A percentile compares a stretch with the other conserved stretches of the same genome.
phyloP scores from a whole-genome alignment of 2,113 vertebrate genomes.

The Siphamia tubifer region DNA sequence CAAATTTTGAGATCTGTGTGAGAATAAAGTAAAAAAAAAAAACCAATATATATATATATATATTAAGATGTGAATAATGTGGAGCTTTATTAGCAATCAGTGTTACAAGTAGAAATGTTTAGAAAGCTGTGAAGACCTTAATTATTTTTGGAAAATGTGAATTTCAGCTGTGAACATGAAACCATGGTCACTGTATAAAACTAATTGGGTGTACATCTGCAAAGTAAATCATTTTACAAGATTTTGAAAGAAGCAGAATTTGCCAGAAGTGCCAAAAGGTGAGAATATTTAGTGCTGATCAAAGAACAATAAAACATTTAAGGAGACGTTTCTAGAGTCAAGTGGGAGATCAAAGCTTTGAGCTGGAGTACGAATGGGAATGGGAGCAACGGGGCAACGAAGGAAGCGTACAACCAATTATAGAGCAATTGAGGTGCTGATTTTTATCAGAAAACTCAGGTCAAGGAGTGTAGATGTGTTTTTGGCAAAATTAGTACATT shows the following conservation, averaged over 20 bases:
- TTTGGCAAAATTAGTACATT: background rate
- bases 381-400: background rate
- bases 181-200: background rate
- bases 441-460: background rate
- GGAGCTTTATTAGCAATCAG: no score
- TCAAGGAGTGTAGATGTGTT: background rate
- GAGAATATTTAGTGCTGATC: background rate
- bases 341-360: background rate
- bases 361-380: background rate
- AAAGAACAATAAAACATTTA: conserved; percentile 8
- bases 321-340: background rate
- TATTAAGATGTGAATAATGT: no score
- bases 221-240: background rate
- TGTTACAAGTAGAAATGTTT: no score
- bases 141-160: background rate
- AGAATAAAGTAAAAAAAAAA: no score
- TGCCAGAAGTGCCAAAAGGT: background rate
- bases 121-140: no score
- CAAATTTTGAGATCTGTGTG: background rate
- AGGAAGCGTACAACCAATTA: background rate
- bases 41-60: no score
- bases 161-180: background rate
- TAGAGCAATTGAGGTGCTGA: background rate
- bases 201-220: background rate
- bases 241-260: background rate